Evolutionary conservation across 2,797 vertebrate genomes (phyloP).

Genomic region (Lepilemur ruficaudatus): DNA sequence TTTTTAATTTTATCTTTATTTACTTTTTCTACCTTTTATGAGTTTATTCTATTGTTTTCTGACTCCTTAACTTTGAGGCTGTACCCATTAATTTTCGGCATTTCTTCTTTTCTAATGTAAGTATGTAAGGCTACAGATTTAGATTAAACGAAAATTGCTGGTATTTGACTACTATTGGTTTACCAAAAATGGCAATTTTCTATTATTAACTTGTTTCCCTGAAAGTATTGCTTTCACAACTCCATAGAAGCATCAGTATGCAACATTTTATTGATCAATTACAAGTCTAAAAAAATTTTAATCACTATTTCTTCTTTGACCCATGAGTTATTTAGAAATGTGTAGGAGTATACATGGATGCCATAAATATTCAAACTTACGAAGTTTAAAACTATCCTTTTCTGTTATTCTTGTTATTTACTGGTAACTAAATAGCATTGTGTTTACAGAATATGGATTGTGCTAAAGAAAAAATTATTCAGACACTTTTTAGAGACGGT

Average conservation of each 20-base stretch:
- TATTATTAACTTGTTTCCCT: conserved; percentile 1
- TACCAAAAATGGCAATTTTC: neutral
- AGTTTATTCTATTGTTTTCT: neutral
- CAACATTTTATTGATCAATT: neutral
- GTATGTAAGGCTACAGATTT: neutral
- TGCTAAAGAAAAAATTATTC: neutral
- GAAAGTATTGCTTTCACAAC: neutral
- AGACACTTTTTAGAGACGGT: neutral
- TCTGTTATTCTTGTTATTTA: neutral
- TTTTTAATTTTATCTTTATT: neutral
- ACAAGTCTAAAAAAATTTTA: neutral
- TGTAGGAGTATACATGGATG: neutral
- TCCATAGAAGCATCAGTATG: neutral
- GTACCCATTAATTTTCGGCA: neutral
- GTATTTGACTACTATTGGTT: neutral
- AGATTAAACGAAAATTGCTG: neutral
- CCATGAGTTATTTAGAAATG: neutral
- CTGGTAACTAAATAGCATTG: neutral
- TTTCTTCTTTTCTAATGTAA: neutral
- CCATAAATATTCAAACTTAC: neutral
- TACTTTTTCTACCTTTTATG: neutral
- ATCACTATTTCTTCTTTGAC: neutral
- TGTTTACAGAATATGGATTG: neutral
- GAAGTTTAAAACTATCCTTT: neutral
- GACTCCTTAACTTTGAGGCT: neutral